Percentiles rank a stretch among this genome's conserved stretches.
These are phyloP conservation scores for Hirundo rustica DNA, from an alignment of 2,797 vertebrate genomes.

Conservation along the genomic window DNA sequence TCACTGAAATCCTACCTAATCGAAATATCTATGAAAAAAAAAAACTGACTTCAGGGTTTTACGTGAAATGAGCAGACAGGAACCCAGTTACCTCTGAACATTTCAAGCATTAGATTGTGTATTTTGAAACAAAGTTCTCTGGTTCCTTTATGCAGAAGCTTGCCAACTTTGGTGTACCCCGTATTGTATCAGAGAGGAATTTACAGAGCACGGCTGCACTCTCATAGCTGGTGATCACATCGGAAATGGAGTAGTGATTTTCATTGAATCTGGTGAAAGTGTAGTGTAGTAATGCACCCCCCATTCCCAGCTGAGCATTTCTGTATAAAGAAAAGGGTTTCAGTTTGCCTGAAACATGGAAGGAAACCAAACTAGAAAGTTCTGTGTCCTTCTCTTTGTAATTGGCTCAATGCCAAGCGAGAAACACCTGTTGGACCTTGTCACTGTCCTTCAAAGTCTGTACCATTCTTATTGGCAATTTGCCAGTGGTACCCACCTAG, in stretches of 20 bases:
- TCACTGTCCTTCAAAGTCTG: too few species aligned
- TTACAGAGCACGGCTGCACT: neutral
- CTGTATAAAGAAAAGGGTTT: too few species aligned
- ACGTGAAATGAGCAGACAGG: fast-evolving
- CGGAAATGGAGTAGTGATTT: neutral
- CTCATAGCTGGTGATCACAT: neutral
- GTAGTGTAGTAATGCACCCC: neutral
- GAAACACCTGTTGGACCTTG: too few species aligned
- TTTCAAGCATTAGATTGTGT: neutral
- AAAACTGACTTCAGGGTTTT: neutral
- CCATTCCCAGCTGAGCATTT: too few species aligned
- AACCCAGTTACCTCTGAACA: neutral
- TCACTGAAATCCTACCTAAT: neutral
- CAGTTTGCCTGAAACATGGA: too few species aligned
- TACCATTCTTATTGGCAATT: too few species aligned
- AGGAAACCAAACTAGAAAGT: too few species aligned
- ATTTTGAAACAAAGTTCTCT: neutral
- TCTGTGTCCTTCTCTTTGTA: too few species aligned
- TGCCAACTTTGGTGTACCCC: neutral
- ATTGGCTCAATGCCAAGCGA: too few species aligned
- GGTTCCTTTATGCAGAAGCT: neutral
- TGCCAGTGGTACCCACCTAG: too few species aligned
- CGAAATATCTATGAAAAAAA: neutral
- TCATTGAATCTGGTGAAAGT: neutral
- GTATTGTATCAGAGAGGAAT: neutral